Percentiles rank a stretch among this genome's conserved stretches.
These are phyloP conservation scores for Microvelia longipes DNA, from an alignment of 1,140 invertebrate species.

Conservation along the genomic window DNA sequence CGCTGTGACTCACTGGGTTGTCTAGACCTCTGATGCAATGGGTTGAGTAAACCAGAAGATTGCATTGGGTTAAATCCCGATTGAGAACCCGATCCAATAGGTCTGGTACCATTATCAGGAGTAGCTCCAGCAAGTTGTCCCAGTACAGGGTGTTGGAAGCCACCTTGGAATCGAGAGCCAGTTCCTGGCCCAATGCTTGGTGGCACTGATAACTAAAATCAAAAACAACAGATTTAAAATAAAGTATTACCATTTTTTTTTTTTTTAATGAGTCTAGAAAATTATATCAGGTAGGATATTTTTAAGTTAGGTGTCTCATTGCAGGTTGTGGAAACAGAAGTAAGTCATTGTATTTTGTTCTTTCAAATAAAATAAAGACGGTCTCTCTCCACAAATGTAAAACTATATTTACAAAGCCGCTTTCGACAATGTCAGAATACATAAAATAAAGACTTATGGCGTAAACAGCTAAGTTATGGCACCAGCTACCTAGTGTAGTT, in stretches of 20 bases:
- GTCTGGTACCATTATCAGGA: neutral
- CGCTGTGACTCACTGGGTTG: neutral
- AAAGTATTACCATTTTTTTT: neutral
- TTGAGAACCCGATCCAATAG: neutral
- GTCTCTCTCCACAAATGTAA: too few species aligned
- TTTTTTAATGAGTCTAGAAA: too few species aligned
- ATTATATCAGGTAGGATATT: too few species aligned
- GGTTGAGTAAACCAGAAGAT: neutral
- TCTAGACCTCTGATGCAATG: neutral
- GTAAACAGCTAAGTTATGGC: too few species aligned
- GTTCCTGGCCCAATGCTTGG: constrained; percentile 28
- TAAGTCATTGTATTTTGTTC: too few species aligned
- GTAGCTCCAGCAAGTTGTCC: neutral
- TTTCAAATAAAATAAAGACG: too few species aligned
- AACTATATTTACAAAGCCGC: too few species aligned
- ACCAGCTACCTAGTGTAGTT: too few species aligned
- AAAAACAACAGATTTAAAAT: constrained; percentile 3
- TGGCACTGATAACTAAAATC: constrained; percentile 47
- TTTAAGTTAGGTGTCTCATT: too few species aligned
- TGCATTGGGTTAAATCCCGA: neutral
- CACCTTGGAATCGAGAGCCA: neutral
- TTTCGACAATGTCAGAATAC: too few species aligned
- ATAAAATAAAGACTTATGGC: too few species aligned
- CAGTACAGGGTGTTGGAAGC: neutral
- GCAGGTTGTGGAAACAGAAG: too few species aligned